phyloP scores from a whole-genome alignment of 2,797 vertebrate species.

The Neomorphus geoffroyi region DNA sequence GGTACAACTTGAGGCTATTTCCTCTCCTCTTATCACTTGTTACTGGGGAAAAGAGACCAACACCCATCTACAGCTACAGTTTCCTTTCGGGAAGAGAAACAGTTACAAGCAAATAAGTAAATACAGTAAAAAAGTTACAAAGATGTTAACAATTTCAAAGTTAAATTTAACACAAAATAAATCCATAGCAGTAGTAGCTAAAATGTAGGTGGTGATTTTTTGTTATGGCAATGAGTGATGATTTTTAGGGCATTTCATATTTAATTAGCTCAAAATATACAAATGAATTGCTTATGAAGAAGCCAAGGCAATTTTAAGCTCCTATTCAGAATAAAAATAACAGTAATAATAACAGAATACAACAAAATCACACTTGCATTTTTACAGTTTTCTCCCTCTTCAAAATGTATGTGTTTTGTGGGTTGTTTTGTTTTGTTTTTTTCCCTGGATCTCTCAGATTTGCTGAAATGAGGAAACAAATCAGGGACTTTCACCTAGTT shows the following conservation, averaged over 20 bases:
- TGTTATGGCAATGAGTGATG: neutral
- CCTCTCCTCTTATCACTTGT: neutral
- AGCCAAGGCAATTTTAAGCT: neutral
- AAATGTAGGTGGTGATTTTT: constrained; percentile 26
- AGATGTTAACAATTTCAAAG: constrained; percentile 9
- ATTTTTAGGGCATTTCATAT: constrained; percentile 8
- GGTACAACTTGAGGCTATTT: no score
- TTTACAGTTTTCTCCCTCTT: neutral
- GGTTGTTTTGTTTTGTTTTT: neutral
- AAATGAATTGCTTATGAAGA: neutral
- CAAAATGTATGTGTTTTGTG: neutral
- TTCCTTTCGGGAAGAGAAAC: neutral
- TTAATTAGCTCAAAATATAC: neutral
- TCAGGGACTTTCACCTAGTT: neutral
- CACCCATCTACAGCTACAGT: accelerated
- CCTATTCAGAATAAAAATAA: neutral
- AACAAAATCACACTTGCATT: neutral
- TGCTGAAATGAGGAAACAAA: neutral
- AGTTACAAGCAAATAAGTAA: neutral
- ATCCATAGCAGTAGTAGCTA: neutral
- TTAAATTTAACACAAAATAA: constrained; percentile 25
- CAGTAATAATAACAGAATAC: neutral
- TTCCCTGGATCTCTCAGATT: neutral
- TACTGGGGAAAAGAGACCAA: neutral
- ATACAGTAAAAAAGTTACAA: neutral